A percentile compares a stretch with the other conserved stretches of the same genome.
phyloP scores from a whole-genome alignment of 2,888 invertebrate species.

The Xanthia icteritia region DNA sequence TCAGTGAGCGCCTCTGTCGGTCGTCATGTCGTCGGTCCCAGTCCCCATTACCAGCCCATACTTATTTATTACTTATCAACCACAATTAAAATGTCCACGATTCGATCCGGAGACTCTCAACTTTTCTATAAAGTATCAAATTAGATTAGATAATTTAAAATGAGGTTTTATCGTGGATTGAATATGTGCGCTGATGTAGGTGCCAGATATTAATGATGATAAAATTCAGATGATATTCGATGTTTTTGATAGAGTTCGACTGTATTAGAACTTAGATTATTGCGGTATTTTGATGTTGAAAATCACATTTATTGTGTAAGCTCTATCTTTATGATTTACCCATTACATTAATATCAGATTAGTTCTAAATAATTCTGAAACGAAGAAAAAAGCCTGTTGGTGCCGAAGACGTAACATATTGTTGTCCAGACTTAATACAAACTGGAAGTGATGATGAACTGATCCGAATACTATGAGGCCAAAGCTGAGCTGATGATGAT shows the following conservation, averaged over 20 bases:
- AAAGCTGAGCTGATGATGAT: neutral
- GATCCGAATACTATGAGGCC: neutral
- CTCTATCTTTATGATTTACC: constrained; percentile 28
- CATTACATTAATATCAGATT: constrained; percentile 20
- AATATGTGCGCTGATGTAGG: constrained; percentile 40
- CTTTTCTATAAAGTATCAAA: constrained; percentile 56
- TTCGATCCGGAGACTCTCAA: constrained; percentile 58
- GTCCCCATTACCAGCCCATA: constrained; percentile 30
- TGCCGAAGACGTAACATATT: neutral
- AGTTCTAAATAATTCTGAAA: constrained; percentile 23
- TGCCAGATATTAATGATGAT: constrained; percentile 57
- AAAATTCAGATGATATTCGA: constrained; percentile 50
- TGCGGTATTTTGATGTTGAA: constrained; percentile 46
- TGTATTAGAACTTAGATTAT: constrained; percentile 57
- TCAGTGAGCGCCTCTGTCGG: constrained; percentile 19
- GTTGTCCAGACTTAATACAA: neutral
- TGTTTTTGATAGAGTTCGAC: constrained; percentile 59
- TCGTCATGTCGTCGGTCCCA: constrained; percentile 34
- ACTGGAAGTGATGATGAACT: neutral
- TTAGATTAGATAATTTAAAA: constrained; percentile 64
- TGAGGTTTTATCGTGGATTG: constrained; percentile 40
- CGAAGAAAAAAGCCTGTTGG: neutral
- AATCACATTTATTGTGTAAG: constrained; percentile 44
- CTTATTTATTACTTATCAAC: constrained; percentile 59
- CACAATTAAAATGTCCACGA: constrained; percentile 60